A percentile compares a stretch with the other conserved stretches of the same genome.
These are phyloP conservation scores for Polyploca ridens DNA, from an alignment of 2,888 invertebrate species.

Conservation along the genomic window DNA sequence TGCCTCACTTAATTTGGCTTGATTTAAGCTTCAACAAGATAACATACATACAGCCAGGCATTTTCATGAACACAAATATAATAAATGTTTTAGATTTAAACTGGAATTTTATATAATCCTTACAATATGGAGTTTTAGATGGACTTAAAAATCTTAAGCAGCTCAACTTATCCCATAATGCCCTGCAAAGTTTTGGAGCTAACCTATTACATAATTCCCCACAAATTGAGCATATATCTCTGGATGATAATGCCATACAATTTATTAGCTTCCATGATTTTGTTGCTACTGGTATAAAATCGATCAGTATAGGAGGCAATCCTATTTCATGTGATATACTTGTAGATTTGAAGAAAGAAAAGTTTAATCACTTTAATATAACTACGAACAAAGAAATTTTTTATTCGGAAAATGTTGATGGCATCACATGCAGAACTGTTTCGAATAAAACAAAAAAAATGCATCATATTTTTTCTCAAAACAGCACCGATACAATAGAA, in stretches of 20 bases:
- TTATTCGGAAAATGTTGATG: constrained; percentile 32
- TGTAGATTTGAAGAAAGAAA: constrained; percentile 23
- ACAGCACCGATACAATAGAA: neutral
- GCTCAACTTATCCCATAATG: constrained; percentile 32
- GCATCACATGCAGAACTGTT: constrained; percentile 27
- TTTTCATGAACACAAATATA: constrained; percentile 25
- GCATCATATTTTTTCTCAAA: neutral
- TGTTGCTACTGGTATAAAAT: constrained; percentile 18
- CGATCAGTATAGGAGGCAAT: constrained; percentile 34
- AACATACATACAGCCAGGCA: constrained; percentile 33
- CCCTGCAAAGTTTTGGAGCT: constrained; percentile 25
- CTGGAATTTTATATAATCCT: constrained; percentile 26
- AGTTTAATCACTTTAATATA: constrained; percentile 18
- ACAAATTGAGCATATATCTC: constrained; percentile 18
- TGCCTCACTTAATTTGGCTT: constrained; percentile 24
- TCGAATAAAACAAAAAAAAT: constrained; percentile 9
- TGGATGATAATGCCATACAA: constrained; percentile 32
- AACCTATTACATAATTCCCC: constrained; percentile 24
- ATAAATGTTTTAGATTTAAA: constrained; percentile 25
- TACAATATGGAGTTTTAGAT: constrained; percentile 35
- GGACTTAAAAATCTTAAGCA: constrained; percentile 24
- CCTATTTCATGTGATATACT: constrained; percentile 31
- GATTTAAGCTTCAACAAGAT: constrained; percentile 36
- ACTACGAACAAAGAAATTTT: constrained; percentile 20
- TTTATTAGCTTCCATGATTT: constrained; percentile 25